Evolutionary conservation across 2,888 invertebrate genomes (phyloP).

Genomic region (Seladonia tumulorum): DNA sequence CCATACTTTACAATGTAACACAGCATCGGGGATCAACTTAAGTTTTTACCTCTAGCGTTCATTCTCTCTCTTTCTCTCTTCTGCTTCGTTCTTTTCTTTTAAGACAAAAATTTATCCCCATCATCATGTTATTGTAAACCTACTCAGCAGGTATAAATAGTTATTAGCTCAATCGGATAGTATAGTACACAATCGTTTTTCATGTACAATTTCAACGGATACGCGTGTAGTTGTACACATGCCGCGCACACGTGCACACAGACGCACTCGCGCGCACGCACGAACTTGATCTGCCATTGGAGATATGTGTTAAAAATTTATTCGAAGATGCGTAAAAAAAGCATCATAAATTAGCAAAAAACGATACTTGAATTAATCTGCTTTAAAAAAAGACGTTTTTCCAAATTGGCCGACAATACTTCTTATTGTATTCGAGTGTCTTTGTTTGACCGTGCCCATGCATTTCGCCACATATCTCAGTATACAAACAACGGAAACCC

Average conservation of each 20-base stretch:
- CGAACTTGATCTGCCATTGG: constrained; percentile 70
- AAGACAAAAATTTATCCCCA: constrained; percentile 58
- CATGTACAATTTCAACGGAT: constrained; percentile 68
- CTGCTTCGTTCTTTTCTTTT: neutral
- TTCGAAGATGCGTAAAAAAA: constrained; percentile 73
- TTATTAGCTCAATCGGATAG: constrained; percentile 63
- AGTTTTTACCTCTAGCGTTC: constrained; percentile 35
- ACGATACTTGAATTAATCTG: constrained; percentile 61
- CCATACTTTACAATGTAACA: constrained; percentile 61
- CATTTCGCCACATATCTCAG: constrained; percentile 69
- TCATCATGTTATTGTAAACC: constrained; percentile 61
- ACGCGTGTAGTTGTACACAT: constrained; percentile 49
- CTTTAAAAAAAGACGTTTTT: constrained; percentile 45
- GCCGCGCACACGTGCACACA: constrained; percentile 35
- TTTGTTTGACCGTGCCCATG: constrained; percentile 66
- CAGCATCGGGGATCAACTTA: constrained; percentile 50
- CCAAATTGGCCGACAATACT: constrained; percentile 61
- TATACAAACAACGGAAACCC: constrained; percentile 62
- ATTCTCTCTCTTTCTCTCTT: neutral
- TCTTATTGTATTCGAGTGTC: constrained; percentile 48
- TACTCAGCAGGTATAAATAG: constrained; percentile 70
- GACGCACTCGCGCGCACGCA: constrained; percentile 32
- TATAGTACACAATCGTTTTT: constrained; percentile 62
- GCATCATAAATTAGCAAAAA: constrained; percentile 67
- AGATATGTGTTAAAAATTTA: constrained; percentile 78